phyloP scores from a whole-genome alignment of 64 coral and sea anemone species.

The Cladopsammia gracilis region DNA sequence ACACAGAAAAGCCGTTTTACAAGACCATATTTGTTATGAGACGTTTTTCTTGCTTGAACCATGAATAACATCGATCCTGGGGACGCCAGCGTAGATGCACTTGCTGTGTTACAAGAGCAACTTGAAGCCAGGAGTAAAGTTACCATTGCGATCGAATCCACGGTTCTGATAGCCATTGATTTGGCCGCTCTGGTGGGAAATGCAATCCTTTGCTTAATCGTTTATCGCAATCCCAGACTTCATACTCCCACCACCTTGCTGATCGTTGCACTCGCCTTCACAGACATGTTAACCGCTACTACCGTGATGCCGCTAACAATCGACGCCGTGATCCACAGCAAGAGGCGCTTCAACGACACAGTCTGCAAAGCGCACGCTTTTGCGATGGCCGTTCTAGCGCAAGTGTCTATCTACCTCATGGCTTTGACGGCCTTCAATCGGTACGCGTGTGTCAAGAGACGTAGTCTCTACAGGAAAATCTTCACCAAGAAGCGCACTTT shows the following conservation, averaged over 20 bases:
- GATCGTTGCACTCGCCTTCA: slow-evolving; percentile 19
- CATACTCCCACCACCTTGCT: slow-evolving; percentile 26
- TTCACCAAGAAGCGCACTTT: slow-evolving; percentile 23
- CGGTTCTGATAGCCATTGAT: slow-evolving; percentile 20
- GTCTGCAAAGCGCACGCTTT: slow-evolving; percentile 48
- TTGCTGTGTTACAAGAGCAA: slow-evolving; percentile 11
- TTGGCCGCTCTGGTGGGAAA: slow-evolving; percentile 29
- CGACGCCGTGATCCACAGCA: slow-evolving; percentile 18
- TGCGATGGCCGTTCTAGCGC: not conserved
- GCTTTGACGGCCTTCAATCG: slow-evolving; percentile 62
- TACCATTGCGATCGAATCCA: not conserved
- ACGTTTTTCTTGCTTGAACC: not conserved
- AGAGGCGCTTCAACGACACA: slow-evolving; percentile 1
- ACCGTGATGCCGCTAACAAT: slow-evolving; percentile 29
- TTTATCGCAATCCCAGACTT: slow-evolving; percentile 35
- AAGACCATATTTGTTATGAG: not conserved
- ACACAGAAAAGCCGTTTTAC: not conserved
- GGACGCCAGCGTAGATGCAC: slow-evolving; percentile 37
- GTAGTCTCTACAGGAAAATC: slow-evolving; percentile 20
- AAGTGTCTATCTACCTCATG: slow-evolving; percentile 46
- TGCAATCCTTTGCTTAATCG: slow-evolving; percentile 31
- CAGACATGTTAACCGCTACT: slow-evolving; percentile 22
- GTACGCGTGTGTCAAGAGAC: slow-evolving; percentile 35
- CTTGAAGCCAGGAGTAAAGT: slow-evolving; percentile 22
- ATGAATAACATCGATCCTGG: slow-evolving; percentile 55